Evolutionary conservation across 2,888 invertebrate species (phyloP), one percentile per base, ranked within the genome.

Genomic region (Noctua pronuba): DNA sequence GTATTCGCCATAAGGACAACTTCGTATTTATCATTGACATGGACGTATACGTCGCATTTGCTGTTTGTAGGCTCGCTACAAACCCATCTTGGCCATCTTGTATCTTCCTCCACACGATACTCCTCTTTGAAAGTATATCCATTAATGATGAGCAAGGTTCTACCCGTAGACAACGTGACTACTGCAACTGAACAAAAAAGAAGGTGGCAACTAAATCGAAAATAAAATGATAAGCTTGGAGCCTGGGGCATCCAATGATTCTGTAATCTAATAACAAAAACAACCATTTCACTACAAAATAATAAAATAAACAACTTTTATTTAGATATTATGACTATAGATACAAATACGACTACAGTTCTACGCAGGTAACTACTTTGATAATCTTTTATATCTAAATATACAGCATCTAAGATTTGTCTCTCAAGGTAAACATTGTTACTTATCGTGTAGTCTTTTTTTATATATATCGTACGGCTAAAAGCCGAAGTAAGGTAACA

Each of bases 71-170:
- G 93, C 69, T 95, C 95, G 84, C 92, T 93, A 82, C 95, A 95
- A 49, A 90, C 92, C 95, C 95, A 95, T 85, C 92, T 91, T 4
- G 94, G 81, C 78, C 78, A 78, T 68, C 77, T 82, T 44, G 82
- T 82, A 55, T 91, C 92, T 44, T 91, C 92, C 7, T 77, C 55
- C n/a, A 92, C 90, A 74, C 90, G 90, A 21, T 90, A 87, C 73
- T 93, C 93, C 73, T 91, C 91, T 81, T 93, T 93, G 88, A 94
- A 95, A n/a, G 93, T 94, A 80, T 95, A 94, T 4, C 95, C 95
- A 78, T 95, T 94, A 73, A 95, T 93, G 79, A 95, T 93, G 21
- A 95, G 92, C 69, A 95, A 87, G 6, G 93, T 95, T 78, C 86
- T 93, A 73, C 95, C 95, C 80, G 92, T 91, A n/a, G 94, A 93